These are phyloP conservation scores for Epizoanthus rinbou DNA, from an alignment of 92 coral and sea anemone genomes.

Conservation along the genomic window DNA sequence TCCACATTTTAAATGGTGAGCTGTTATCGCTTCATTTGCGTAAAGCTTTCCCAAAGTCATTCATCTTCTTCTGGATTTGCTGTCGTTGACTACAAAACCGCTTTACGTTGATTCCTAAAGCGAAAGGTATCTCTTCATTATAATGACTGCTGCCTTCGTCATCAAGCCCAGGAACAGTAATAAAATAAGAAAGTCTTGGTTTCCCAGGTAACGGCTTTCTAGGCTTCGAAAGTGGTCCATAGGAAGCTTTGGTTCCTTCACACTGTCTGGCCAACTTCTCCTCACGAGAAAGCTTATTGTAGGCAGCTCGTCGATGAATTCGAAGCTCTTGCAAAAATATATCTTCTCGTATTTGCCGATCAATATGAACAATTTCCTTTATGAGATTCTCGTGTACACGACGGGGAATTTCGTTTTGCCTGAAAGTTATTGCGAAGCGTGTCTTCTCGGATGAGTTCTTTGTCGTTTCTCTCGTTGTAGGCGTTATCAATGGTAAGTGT, in stretches of 20 bases:
- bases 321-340: slow-evolving; percentile 35
- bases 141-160: not conserved
- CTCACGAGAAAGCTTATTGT: slow-evolving; percentile 13
- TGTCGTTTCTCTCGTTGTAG: not conserved
- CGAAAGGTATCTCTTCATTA: slow-evolving; percentile 11
- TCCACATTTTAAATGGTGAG: too few species aligned
- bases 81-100: slow-evolving; percentile 17
- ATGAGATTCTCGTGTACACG: slow-evolving; percentile 42
- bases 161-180: not conserved
- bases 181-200: not conserved
- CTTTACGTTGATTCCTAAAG: slow-evolving; percentile 4
- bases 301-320: slow-evolving; percentile 22
- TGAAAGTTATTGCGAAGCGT: slow-evolving; percentile 23
- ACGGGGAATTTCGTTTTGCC: slow-evolving; percentile 16
- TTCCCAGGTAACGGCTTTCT: not conserved
- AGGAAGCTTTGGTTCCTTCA: not conserved
- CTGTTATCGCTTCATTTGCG: not conserved
- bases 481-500: not conserved
- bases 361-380: slow-evolving; percentile 46
- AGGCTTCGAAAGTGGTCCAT: not conserved
- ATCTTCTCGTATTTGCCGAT: slow-evolving; percentile 52
- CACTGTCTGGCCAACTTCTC: not conserved
- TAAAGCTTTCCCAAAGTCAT: not conserved
- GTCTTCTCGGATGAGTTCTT: not conserved
- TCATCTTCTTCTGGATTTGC: slow-evolving; percentile 23